These are phyloP conservation scores for Atractosteus spatula DNA, from an alignment of 2,113 vertebrate genomes.

Conservation along the genomic window DNA sequence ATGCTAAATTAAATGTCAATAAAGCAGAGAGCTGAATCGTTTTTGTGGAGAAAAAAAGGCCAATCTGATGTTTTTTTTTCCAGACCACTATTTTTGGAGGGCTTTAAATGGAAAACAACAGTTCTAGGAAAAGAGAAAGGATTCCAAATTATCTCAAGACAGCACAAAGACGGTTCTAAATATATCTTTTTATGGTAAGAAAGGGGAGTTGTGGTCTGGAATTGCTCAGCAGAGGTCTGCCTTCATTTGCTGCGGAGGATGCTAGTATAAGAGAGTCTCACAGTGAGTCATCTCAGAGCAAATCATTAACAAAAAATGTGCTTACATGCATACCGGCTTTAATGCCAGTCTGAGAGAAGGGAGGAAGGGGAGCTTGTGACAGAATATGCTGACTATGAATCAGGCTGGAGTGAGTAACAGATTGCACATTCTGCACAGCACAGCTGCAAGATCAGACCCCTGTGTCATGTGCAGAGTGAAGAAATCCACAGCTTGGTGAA, in stretches of 20 bases:
- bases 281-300: background rate
- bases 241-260: background rate
- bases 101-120: too few relatives aligned
- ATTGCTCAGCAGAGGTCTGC: background rate
- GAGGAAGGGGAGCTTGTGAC: background rate
- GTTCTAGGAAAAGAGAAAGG: background rate
- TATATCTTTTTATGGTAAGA: background rate
- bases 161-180: background rate
- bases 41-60: too few relatives aligned
- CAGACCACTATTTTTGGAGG: too few relatives aligned
- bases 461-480: too few relatives aligned
- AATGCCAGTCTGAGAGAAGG: background rate
- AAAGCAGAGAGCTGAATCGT: too few relatives aligned
- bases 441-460: too few relatives aligned
- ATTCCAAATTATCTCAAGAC: background rate
- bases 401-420: background rate
- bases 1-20: too few relatives aligned
- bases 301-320: background rate
- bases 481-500: too few relatives aligned
- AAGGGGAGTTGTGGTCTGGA: background rate
- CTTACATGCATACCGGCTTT: background rate
- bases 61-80: too few relatives aligned
- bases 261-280: background rate
- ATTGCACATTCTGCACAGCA: background rate
- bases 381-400: background rate